Evolutionary conservation across 2,888 invertebrate genomes (phyloP), one percentile per base, ranked within the genome.

Genomic region (Carabus problematicus): DNA sequence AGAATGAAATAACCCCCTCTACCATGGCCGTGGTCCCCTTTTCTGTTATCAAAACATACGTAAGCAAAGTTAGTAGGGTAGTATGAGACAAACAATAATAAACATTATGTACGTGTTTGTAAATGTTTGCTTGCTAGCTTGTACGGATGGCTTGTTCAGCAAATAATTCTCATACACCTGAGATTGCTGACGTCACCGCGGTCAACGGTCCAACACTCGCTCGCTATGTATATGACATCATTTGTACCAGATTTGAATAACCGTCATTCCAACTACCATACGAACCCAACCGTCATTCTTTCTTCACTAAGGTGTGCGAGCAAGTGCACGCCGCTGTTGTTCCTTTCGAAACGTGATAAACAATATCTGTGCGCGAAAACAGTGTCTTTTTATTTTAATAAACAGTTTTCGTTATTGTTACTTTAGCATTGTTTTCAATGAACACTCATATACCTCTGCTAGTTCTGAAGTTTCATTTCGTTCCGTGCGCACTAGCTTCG

Each of bases 151-250:
- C 40, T 54, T 14, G 63, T 19, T 60, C 59, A 60, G 59, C 67
- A 60, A 67, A 67, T 67, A 67, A 67, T 52, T 67, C 67, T 60
- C 67, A 67, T 67, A 60, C 67, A 67, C 67, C 67, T 67, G 52
- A 18, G 67, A 52, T 29, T 19, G 42, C 14, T 67, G 67, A 67
- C 67, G 67, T 67, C 67, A 67, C 19, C n/a, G 6, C 60, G 67
- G 67, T 67, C 67, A 67, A 67, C 67, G 67, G 52, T 49, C 58
- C 67, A 16, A 19, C 58, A 58, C 16, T 18, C 52, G 52, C 52
- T 14, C 52, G n/a, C 16, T 52, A 52, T 14, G 29, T 56, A 29
- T 56, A 56, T 66, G 66, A 66, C 66, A 66, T 66, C 66, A 66
- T 66, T 66, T 59, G 59, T 41, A 59, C 19, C 40, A 55, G 64